Evolutionary conservation across 1,140 invertebrate genomes (phyloP).

Genomic region (Metaphire vulgaris): DNA sequence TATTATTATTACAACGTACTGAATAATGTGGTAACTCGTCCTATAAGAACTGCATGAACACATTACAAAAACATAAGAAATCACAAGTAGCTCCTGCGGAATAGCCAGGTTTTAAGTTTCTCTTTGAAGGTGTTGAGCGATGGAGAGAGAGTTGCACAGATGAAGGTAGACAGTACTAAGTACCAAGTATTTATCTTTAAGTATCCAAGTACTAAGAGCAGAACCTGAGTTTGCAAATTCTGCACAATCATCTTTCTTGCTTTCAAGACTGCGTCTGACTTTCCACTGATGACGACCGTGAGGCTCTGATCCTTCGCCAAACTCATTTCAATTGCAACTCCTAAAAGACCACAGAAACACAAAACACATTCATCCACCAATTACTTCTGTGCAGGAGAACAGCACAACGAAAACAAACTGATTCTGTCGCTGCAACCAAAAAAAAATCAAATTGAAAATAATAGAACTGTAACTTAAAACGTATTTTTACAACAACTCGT

Average conservation of each 20-base stretch:
- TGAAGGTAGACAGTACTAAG: no score
- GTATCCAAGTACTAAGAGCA: no score
- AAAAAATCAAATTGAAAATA: neutral
- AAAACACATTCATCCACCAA: constrained; percentile 36
- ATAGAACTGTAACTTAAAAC: neutral
- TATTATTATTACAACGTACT: constrained; percentile 4
- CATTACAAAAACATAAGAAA: no score
- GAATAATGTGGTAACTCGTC: no score
- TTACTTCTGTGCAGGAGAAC: neutral
- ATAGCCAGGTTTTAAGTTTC: no score
- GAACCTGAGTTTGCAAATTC: constrained; percentile 84
- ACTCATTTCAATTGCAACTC: constrained; percentile 91
- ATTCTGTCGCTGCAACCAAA: neutral
- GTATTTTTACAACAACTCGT: neutral
- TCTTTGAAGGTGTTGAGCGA: no score
- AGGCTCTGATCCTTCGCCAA: constrained; percentile 88
- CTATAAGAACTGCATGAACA: no score
- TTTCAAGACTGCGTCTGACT: constrained; percentile 73
- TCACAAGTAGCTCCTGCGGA: no score
- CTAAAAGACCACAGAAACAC: constrained; percentile 43
- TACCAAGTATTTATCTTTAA: no score
- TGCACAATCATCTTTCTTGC: constrained; percentile 78
- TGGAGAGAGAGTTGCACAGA: no score
- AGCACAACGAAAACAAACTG: neutral
- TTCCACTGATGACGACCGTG: constrained; percentile 91